Percentiles rank a stretch among this genome's conserved stretches.
phyloP scores from a whole-genome alignment of 1,140 invertebrate species.

The Temnothorax curvispinosus region DNA sequence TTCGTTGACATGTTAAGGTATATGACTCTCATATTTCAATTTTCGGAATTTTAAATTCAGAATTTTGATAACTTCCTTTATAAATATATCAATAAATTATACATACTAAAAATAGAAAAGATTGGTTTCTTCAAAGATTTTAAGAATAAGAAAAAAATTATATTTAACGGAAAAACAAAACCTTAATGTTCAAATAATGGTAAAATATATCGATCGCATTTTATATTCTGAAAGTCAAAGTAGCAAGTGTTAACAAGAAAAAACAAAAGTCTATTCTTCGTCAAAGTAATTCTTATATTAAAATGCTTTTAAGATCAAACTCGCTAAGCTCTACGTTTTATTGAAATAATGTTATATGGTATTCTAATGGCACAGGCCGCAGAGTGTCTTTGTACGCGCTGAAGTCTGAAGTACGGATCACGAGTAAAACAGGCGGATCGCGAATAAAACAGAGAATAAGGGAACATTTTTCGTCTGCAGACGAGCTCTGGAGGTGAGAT shows the following conservation, averaged over 20 bases:
- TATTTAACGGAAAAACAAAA: background rate
- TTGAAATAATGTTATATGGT: slow-evolving; percentile 67
- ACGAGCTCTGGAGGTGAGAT: background rate
- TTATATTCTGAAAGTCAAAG: background rate
- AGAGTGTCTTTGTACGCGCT: slow-evolving; percentile 36
- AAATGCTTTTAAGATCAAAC: slow-evolving; percentile 66
- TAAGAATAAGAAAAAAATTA: background rate
- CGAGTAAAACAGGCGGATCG: slow-evolving; percentile 34
- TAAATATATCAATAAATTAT: too few species aligned
- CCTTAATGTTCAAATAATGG: background rate
- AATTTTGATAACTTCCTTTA: too few species aligned
- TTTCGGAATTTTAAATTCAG: background rate
- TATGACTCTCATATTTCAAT: background rate
- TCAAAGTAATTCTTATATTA: slow-evolving; percentile 57
- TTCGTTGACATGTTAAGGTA: background rate
- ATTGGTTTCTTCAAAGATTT: too few species aligned
- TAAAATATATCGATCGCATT: too few species aligned
- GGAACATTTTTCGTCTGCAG: slow-evolving; percentile 7
- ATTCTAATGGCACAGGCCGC: slow-evolving; percentile 45
- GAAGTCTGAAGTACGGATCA: background rate
- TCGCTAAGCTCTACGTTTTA: slow-evolving; percentile 24
- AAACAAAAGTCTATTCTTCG: background rate
- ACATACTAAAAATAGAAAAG: too few species aligned
- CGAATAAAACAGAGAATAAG: slow-evolving; percentile 27
- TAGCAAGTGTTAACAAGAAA: background rate